phyloP scores from a whole-genome alignment of 2,797 vertebrate species.

The Epinephelus malabaricus region DNA sequence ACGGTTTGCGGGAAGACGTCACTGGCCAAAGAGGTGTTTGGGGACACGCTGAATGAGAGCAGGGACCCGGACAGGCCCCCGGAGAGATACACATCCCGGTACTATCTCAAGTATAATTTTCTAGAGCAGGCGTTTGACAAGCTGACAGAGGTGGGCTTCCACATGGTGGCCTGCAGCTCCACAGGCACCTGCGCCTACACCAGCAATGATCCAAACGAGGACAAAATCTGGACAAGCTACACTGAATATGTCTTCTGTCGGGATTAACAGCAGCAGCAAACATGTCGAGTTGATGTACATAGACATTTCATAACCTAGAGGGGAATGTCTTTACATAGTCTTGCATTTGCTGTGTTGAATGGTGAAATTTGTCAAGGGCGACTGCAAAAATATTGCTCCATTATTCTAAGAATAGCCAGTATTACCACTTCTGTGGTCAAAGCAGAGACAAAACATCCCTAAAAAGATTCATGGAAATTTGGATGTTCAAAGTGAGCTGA shows the following conservation, averaged over 20 bases:
- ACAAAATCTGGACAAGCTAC: constrained; percentile 98
- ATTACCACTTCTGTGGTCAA: constrained; percentile 4
- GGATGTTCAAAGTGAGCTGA: constrained; percentile 14
- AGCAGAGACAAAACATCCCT: constrained; percentile 1
- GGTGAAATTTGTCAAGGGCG: not conserved
- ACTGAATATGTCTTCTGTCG: constrained; percentile 97
- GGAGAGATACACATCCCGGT: constrained; percentile 94
- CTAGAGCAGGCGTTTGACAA: constrained; percentile 96
- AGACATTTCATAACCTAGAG: constrained; percentile 47
- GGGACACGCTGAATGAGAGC: constrained; percentile 95
- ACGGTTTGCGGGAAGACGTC: constrained; percentile 95
- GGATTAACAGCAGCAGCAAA: constrained; percentile 85
- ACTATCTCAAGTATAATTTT: constrained; percentile 95
- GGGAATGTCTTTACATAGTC: constrained; percentile 46
- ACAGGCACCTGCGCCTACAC: constrained; percentile 93
- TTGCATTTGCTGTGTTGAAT: constrained; percentile 48
- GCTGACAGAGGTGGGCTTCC: constrained; percentile 93
- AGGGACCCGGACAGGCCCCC: constrained; percentile 93
- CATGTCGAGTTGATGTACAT: constrained; percentile 48
- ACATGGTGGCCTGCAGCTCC: constrained; percentile 96
- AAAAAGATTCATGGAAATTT: constrained; percentile 8
- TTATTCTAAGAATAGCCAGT: constrained; percentile 20
- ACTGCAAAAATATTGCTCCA: constrained; percentile 10
- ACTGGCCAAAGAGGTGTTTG: constrained; percentile 95
- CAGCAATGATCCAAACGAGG: constrained; percentile 92